Evolutionary conservation across 2,888 invertebrate genomes (phyloP), one percentile per base, ranked within the genome.

Genomic region (Amblyjoppa proteus): DNA sequence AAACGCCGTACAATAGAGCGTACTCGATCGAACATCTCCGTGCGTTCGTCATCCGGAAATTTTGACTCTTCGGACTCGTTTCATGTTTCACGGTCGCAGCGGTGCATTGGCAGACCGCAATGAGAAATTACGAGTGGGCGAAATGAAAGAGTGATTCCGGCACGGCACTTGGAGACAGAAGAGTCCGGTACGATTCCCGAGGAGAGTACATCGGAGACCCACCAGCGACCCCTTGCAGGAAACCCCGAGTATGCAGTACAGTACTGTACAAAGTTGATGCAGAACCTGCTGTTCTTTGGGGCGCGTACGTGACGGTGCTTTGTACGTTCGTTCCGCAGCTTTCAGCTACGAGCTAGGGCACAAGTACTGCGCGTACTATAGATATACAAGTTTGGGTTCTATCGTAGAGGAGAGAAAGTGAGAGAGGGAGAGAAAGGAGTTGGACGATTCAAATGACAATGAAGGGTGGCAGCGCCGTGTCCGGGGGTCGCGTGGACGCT

Each of bases 381-480:
- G n/a, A 20, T n/a, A 53, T 53, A 20, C 5, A 0, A 31, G n/a
- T 34, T 16, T 6, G 1, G 31, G 16, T 34, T 16, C 87, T 2
- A 34, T 89, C 89, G 64, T n/a, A 6, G 31, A 31, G 11, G 34
- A 64, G 31, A 31, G 31, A 64, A 31, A 64, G 64, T 16, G 77
- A 73, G 71, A 71, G 84, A 81, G 28, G 56, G 51, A 45, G 58
- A 56, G 69, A 51, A 68, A 76, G 49, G 58, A 34, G 75, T 75
- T 79, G 86, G 78, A 51, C 87, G 88, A 89, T 89, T 89, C 83
- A 77, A 87, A 88, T 88, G 89, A 89, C 89, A 90, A 89, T 90
- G 87, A 79, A 86, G 71, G 84, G 82, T 85, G 87, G 85, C 78
- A 80, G 83, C 68, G 71, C 77, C 76, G 83, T 83, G 83, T 81